Percentiles rank a stretch among this genome's conserved stretches.
phyloP scores from a whole-genome alignment of 2,888 invertebrate species.

The Odontocerum albicorne region DNA sequence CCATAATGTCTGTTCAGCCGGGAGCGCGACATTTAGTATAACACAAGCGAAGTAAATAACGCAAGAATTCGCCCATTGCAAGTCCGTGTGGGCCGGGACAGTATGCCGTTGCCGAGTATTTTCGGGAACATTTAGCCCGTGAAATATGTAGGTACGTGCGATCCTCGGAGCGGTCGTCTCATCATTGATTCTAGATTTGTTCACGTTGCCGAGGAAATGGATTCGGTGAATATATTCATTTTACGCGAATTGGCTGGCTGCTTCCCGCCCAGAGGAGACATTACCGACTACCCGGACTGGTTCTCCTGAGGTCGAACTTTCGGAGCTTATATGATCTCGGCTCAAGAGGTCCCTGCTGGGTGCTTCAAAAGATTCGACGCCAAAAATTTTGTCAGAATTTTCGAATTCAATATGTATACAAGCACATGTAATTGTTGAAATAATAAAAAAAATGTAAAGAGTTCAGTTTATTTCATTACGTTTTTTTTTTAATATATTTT shows the following conservation, averaged over 20 bases:
- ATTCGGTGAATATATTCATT: conserved; percentile 2
- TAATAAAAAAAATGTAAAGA: too few relatives aligned
- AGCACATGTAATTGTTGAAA: too few relatives aligned
- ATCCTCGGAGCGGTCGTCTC: conserved; percentile 1
- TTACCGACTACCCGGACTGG: background rate
- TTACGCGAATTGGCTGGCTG: background rate
- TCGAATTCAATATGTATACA: too few relatives aligned
- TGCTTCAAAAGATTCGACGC: background rate
- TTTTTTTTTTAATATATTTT: too few relatives aligned
- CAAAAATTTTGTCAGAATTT: conserved; percentile 4
- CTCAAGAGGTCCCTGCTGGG: background rate
- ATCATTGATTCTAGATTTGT: background rate
- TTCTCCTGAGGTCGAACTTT: background rate
- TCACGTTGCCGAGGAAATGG: background rate
- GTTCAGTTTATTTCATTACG: too few relatives aligned
- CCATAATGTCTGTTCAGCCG: too few relatives aligned
- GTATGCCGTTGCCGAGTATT: too few relatives aligned
- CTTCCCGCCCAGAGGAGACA: background rate
- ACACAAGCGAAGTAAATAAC: too few relatives aligned
- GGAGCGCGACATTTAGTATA: too few relatives aligned
- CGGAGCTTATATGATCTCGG: background rate
- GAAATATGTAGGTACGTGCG: conserved; percentile 13
- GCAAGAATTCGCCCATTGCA: too few relatives aligned
- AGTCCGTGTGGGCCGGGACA: too few relatives aligned
- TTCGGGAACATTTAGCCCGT: conserved; percentile 20